Evolutionary conservation across 2,797 vertebrate genomes (phyloP).

Genomic region (Lacerta agilis): DNA sequence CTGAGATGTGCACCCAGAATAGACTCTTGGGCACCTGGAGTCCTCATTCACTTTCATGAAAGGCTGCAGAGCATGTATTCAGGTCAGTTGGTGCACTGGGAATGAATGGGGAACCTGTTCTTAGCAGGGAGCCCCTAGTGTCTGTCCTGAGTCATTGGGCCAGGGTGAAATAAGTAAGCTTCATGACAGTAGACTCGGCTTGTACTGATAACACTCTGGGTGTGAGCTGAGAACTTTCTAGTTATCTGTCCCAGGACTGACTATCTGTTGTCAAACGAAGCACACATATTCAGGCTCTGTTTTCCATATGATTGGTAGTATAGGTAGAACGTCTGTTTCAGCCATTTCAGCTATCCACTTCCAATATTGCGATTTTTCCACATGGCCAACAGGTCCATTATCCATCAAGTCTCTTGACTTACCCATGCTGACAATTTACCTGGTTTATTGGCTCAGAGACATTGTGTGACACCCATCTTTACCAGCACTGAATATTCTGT

Average conservation of each 20-base stretch:
- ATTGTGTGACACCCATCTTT: too few species aligned
- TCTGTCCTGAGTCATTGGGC: not conserved
- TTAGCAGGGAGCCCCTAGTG: too few species aligned
- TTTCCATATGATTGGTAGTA: not conserved
- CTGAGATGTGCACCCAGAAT: not conserved
- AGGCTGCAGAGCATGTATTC: not conserved
- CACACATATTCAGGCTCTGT: not conserved
- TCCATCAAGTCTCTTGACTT: not conserved
- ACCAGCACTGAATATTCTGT: conserved; percentile 49
- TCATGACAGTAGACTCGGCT: not conserved
- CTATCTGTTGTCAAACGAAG: not conserved
- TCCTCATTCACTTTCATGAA: not conserved
- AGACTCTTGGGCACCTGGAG: not conserved
- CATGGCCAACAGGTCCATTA: not conserved
- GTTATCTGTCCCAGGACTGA: not conserved
- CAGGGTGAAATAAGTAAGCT: not conserved
- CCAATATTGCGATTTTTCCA: not conserved
- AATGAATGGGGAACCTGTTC: not conserved
- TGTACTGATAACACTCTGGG: not conserved
- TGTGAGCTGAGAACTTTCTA: not conserved
- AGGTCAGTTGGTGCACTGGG: not conserved
- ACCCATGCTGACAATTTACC: not conserved
- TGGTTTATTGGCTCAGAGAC: conserved; percentile 1
- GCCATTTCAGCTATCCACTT: too few species aligned
- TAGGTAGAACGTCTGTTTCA: not conserved